Conservation (phyloP, 2,113 vertebrate species). For the Terrapene triunguis region DNA sequence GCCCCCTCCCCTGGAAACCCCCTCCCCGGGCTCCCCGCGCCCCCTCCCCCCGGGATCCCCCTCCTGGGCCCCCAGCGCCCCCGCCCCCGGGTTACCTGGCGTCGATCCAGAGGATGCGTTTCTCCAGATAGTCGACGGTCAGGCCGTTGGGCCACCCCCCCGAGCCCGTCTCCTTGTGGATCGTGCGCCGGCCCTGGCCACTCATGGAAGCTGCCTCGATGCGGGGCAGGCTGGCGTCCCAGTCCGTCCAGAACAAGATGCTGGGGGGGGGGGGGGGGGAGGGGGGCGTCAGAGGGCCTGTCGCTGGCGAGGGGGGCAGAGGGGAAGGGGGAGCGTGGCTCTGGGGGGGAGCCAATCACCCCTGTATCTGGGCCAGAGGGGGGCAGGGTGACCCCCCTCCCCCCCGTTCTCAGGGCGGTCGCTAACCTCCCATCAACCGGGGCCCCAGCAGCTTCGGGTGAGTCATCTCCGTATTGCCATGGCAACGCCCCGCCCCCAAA, state of each 20-base stretch:
- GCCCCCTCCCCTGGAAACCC: no score
- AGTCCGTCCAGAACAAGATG: constrained; percentile 98
- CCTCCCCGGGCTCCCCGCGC: neutral
- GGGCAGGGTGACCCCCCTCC: no score
- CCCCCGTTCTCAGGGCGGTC: no score
- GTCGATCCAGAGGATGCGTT: constrained; percentile 96
- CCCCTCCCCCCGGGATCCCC: neutral
- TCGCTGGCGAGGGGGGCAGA: neutral
- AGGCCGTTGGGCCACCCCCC: constrained; percentile 98
- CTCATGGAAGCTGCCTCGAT: constrained; percentile 99
- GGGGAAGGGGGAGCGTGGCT: neutral
- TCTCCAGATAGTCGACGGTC: constrained; percentile 96
- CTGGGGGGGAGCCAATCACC: neutral
- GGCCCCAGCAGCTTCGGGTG: no score
- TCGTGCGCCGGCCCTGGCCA: constrained; percentile 90
- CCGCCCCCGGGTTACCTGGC: constrained; percentile 84
- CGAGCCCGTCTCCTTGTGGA: constrained; percentile 93
- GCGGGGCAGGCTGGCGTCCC: constrained; percentile 94
- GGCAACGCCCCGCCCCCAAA: neutral
- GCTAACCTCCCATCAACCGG: no score
- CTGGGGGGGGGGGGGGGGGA: constrained; percentile 43
- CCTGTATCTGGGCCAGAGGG: no score
- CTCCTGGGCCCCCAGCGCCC: neutral
- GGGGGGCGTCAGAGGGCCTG: neutral
- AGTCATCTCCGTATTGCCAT: neutral